Evolutionary conservation across 2,888 invertebrate genomes (phyloP).

Genomic region (Tinea pellionella): DNA sequence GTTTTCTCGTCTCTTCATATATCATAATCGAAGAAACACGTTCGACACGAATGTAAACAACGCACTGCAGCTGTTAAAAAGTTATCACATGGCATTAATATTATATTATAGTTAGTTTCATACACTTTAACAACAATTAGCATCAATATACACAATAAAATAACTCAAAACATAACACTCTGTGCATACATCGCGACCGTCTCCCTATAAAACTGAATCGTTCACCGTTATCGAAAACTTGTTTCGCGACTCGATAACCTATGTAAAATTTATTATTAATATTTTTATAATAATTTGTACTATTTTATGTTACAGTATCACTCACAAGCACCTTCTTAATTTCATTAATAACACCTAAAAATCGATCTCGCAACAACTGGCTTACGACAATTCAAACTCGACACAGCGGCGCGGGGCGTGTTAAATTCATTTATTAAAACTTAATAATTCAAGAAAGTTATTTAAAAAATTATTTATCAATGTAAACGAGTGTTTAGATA

Average conservation of each 20-base stretch:
- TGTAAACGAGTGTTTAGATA: conserved; percentile 20
- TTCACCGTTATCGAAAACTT: background rate
- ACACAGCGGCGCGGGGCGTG: conserved; percentile 47
- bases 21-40: background rate
- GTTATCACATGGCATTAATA: conserved; percentile 1
- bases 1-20: background rate
- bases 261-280: background rate
- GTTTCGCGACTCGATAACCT: background rate
- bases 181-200: too few species aligned
- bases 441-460: conserved; percentile 26
- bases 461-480: conserved; percentile 23
- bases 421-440: conserved; percentile 57
- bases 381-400: conserved; percentile 59
- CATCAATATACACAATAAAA: too few species aligned
- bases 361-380: conserved; percentile 60
- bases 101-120: too few species aligned
- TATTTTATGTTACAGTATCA: conserved; percentile 32
- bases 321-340: conserved; percentile 59
- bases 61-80: background rate
- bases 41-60: background rate
- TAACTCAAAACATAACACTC: too few species aligned
- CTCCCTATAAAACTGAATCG: too few species aligned
- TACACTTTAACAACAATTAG: too few species aligned
- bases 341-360: conserved; percentile 69
- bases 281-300: background rate